Conservation (phyloP, 2,888 invertebrate genomes). For the Drosophila monieri region DNA sequence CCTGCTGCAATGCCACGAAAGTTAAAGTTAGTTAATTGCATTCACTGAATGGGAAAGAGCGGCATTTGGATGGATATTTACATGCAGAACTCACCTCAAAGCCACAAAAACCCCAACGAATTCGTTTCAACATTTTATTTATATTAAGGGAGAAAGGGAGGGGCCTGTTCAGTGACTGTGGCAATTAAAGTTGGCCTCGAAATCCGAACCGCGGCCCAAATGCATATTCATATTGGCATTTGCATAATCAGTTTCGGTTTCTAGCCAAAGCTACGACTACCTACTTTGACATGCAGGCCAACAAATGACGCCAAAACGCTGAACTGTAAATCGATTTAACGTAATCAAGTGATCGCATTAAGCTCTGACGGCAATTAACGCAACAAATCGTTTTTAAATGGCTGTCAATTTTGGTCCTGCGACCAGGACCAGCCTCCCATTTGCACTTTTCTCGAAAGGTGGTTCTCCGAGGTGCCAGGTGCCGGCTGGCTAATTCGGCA, state of each 20-base stretch:
- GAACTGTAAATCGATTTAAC: conserved; percentile 37
- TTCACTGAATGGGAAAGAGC: conserved; percentile 1
- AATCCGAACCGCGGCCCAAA: conserved; percentile 6
- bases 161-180: conserved; percentile 19
- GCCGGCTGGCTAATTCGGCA: conserved; percentile 5
- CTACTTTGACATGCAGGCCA: conserved; percentile 13
- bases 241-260: conserved; percentile 65
- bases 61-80: conserved; percentile 10
- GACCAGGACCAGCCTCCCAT: too few relatives aligned
- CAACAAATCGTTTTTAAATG: conserved; percentile 62
- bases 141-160: conserved; percentile 11
- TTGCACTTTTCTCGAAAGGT: conserved; percentile 8
- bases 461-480: conserved; percentile 8
- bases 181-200: conserved; percentile 45
- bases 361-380: conserved; percentile 60
- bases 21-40: conserved; percentile 36
- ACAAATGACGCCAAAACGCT: conserved; percentile 9
- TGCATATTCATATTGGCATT: conserved; percentile 44
- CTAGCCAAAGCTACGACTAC: not conserved
- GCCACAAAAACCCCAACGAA: conserved; percentile 14
- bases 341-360: conserved; percentile 55
- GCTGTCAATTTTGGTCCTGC: conserved; percentile 38
- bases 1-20: not conserved
- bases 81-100: conserved; percentile 26
- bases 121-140: conserved; percentile 43